Base-by-base conservation (phyloP, 53 echinoderm and acorn worm genomes). In the Pentamera pediparva region DNA sequence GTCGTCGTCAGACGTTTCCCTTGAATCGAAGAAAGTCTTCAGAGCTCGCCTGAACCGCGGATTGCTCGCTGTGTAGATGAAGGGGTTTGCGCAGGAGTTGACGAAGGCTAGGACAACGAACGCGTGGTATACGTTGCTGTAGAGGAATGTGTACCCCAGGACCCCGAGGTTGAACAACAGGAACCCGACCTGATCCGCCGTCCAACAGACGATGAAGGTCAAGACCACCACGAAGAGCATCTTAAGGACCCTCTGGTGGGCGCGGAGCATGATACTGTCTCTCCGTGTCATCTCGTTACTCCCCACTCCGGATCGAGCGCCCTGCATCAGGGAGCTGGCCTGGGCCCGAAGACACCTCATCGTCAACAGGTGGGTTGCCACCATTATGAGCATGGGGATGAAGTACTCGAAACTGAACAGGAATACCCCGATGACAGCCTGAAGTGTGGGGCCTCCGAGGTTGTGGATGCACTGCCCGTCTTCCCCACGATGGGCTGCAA, bases 81-180 rank as follows among this genome's bases (percentile, higher is more conserved):
- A 69, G 59, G 88, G 88, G 28, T 88, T 88, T 12, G 83, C 84
- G 55, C 88, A 88, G 21, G 88, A 88, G 75, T 88, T 83, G 24
- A 76, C 65, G 39, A 77, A 88, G 21, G 88, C 83, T 26, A 83
- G 50, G 28, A 83, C 24, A 17, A 83, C 65, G 71, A 88, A 88
- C 10, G 79, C 79, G 35, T 79, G 83, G 35, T 83, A 88, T 0
- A 74, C 30, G 37, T 77, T 75, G 27, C 75, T 69, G 30, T 55
- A 79, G n/a, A 88, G 76, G 37, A 84, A 87, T 1, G 43, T 33
- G 4, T 19, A 36, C 3, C 56, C 56, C 0, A 80, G 39, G 10
- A 61, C 35, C 13, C 83, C 88, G 35, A 79, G 41, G 35, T 83
- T 88, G 70, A 73, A 88, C 34, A 58, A 65, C 15, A 83, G 50